Base-by-base conservation (phyloP, 1,140 invertebrate species). In the Heliconius melpomene region DNA sequence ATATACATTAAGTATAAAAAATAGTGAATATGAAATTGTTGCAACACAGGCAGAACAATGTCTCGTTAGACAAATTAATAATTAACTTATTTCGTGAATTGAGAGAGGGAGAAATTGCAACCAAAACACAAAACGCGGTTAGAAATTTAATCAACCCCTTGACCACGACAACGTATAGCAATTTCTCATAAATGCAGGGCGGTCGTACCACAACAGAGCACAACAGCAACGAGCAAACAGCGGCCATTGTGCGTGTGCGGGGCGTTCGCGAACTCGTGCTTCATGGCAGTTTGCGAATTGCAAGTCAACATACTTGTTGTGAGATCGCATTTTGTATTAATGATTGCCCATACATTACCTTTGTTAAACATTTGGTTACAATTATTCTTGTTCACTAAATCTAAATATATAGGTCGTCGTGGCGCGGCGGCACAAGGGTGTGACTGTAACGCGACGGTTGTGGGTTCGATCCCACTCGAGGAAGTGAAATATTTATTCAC, bases 141-240 rank as follows among this genome's bases (percentile, higher is more conserved):
- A 82, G 84, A 89, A 89, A 87, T 90, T 88, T 90, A 88, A 91
- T 89, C 87, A 88, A 83, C 86, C 83, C 81, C 79, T 83, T 84
- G 86, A 85, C 88, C 86, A 89, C 85, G 82, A 83, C 81, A 82
- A 79, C 84, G 85, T 79, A 85, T 80, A 86, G 84, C 85, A 85
- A 89, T 89, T 83, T 85, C 86, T 86, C 85, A 83, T 84, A 77
- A 81, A 84, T 80, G 81, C 83, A 77, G 72, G 40, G 77, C 79
- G 79, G 81, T 75, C 75, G 79, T 76, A 80, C 76, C 78, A 83
- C 75, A 82, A 81, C 85, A 87, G 81, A 81, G 84, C 83, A 85
- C 81, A 84, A 83, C 80, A 82, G 83, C 85, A 85, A 77, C 84
- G 86, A 87, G 81, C 83, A 91, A 90, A 91, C 87, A 91, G 74